Base-by-base conservation (phyloP, 2,113 vertebrate genomes). In the Neofelis nebulosa region DNA sequence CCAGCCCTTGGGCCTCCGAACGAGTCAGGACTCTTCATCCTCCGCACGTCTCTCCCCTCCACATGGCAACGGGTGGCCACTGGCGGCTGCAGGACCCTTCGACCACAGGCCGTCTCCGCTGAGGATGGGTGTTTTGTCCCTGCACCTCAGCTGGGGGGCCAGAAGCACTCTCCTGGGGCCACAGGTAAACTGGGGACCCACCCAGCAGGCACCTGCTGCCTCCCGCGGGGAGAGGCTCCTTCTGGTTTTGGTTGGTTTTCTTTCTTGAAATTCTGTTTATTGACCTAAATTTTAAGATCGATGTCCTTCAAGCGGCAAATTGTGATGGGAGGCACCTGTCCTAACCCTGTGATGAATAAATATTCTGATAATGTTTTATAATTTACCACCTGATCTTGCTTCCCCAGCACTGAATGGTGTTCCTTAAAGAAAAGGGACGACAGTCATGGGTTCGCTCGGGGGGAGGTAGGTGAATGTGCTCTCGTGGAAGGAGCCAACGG, bases 51-150 rank as follows among this genome's bases (percentile, higher is more conserved):
- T 21, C 33, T 36, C 68, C 31, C 1, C 21, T 23, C n/a, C 69
- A 38, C 69, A 1, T 6, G 48, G 66, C 45, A 73, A 11, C 12
- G 14, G 66, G 33, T 0, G n/a, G 13, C 29, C 57, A 23, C 33
- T 7, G 16, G 41, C 14, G 16, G 57, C 73, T 78, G 31, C 74
- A 79, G 14, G 29, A 16, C 3, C 4, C 65, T 66, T 50, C 7
- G 52, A 16, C 27, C 55, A 16, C 18, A 13, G 73, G 48, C 36
- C 66, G 71, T 61, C 14, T 15, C 36, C 63, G 8, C 33, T 18
- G 11, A 25, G 12, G 14, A 21, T 1, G 0, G 74, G 29, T 38
- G 7, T 9, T 4, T 1, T 12, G 48, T 1, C 15, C 25, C 48
- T n/a, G 57, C 23, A 3, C 29, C 55, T 79, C 19, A 8, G 73